Percentiles rank a stretch among this genome's conserved stretches.
phyloP scores from a whole-genome alignment of 2,113 vertebrate species.

The Lipophrys pholis region DNA sequence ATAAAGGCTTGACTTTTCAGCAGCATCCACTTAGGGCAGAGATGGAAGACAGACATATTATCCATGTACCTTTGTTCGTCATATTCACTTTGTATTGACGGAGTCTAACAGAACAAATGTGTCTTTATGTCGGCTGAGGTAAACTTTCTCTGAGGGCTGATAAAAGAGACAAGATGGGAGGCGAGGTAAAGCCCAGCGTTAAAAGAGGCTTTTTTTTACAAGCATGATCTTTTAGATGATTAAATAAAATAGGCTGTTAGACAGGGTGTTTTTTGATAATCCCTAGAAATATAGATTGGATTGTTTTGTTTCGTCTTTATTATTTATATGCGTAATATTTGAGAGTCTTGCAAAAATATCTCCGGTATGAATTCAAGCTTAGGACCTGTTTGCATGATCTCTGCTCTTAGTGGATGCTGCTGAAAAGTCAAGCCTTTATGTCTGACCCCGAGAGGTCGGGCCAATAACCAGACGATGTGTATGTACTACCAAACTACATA shows the following conservation, averaged over 20 bases:
- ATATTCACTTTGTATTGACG: slow-evolving; percentile 56
- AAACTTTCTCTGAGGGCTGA: slow-evolving; percentile 35
- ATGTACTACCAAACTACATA: too few species aligned
- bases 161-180: slow-evolving; percentile 15
- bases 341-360: too few species aligned
- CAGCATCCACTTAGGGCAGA: slow-evolving; percentile 72
- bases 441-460: slow-evolving; percentile 73
- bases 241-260: neutral
- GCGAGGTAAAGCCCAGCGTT: neutral
- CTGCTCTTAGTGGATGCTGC: slow-evolving; percentile 72
- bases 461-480: slow-evolving; percentile 10
- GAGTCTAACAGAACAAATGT: slow-evolving; percentile 63
- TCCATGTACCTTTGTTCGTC: slow-evolving; percentile 61
- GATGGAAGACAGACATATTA: slow-evolving; percentile 55
- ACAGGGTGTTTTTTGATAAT: too few species aligned
- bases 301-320: too few species aligned
- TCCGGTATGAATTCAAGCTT: too few species aligned
- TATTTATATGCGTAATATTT: too few species aligned
- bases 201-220: slow-evolving; percentile 2
- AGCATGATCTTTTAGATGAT: neutral
- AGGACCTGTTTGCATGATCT: neutral
- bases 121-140: slow-evolving; percentile 62
- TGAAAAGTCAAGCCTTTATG: slow-evolving; percentile 73
- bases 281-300: too few species aligned
- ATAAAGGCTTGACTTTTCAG: slow-evolving; percentile 73